These are phyloP conservation scores for Brachycybe producta DNA, from an alignment of 2,888 invertebrate genomes.

Conservation along the genomic window DNA sequence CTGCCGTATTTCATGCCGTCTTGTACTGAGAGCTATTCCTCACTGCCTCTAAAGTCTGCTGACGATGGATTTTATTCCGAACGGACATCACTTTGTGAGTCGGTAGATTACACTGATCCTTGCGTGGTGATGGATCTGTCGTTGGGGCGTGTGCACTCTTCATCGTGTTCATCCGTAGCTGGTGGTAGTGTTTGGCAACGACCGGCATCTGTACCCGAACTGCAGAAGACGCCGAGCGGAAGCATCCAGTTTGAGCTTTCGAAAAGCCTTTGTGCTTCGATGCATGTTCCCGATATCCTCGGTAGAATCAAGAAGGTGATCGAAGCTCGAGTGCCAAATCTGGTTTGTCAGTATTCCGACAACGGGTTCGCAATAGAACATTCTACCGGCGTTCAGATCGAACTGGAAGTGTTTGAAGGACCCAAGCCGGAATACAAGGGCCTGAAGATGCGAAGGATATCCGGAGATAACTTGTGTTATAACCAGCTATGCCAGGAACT, in stretches of 20 bases:
- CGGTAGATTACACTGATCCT: too few relatives aligned
- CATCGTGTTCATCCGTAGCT: too few relatives aligned
- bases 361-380: constrained; percentile 52
- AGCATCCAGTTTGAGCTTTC: constrained; percentile 60
- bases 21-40: too few relatives aligned
- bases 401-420: constrained; percentile 63
- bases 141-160: too few relatives aligned
- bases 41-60: too few relatives aligned
- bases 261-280: constrained; percentile 56
- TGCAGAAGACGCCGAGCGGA: constrained; percentile 35
- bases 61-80: too few relatives aligned
- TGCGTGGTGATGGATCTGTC: too few relatives aligned
- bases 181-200: not conserved
- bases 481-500: constrained; percentile 76
- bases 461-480: constrained; percentile 75
- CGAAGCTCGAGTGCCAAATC: constrained; percentile 53
- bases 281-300: constrained; percentile 65
- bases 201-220: constrained; percentile 15
- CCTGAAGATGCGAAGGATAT: constrained; percentile 70
- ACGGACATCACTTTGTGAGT: too few relatives aligned
- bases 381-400: constrained; percentile 73
- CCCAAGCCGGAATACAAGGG: constrained; percentile 50
- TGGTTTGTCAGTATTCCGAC: constrained; percentile 24
- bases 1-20: too few relatives aligned
- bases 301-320: constrained; percentile 63